A percentile compares a stretch with the other conserved stretches of the same genome.
These are phyloP conservation scores for Ophion obscuratus DNA, from an alignment of 2,888 invertebrate genomes.

Conservation along the genomic window DNA sequence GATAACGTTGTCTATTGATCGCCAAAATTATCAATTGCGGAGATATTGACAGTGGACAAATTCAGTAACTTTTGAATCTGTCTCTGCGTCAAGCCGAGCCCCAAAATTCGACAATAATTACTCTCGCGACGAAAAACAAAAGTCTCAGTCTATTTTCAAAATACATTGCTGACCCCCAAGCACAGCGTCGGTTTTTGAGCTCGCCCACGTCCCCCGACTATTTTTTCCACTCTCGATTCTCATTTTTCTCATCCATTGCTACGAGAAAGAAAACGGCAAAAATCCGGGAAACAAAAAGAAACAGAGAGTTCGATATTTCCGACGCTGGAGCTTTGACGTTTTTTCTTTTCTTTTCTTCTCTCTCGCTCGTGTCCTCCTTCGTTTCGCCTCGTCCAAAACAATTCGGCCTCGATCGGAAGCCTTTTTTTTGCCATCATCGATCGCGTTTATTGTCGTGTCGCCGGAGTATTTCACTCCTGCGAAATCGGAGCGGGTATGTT, in stretches of 20 bases:
- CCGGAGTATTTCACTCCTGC: constrained; percentile 48
- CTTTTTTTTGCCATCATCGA: constrained; percentile 48
- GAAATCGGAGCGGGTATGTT: constrained; percentile 20
- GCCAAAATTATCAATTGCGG: not conserved
- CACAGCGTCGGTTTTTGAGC: not conserved
- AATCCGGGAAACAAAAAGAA: constrained; percentile 3
- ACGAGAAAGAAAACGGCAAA: not conserved
- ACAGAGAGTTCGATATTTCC: not conserved
- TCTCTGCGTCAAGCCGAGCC: not conserved
- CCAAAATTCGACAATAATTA: not conserved
- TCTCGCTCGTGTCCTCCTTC: constrained; percentile 22
- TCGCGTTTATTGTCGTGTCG: constrained; percentile 63
- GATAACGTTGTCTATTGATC: not conserved
- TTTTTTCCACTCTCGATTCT: not conserved
- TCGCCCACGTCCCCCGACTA: not conserved
- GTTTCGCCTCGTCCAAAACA: constrained; percentile 9
- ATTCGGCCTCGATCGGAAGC: constrained; percentile 30
- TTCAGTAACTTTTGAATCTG: not conserved
- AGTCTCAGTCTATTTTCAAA: constrained; percentile 4
- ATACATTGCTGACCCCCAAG: not conserved
- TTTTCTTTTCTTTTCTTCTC: constrained; percentile 21
- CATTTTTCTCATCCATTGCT: not conserved
- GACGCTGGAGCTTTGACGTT: constrained; percentile 4
- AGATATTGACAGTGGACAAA: not conserved
- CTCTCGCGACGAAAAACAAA: not conserved